phyloP scores from a whole-genome alignment of 92 coral and sea anemone species.

The Muricea muricata region DNA sequence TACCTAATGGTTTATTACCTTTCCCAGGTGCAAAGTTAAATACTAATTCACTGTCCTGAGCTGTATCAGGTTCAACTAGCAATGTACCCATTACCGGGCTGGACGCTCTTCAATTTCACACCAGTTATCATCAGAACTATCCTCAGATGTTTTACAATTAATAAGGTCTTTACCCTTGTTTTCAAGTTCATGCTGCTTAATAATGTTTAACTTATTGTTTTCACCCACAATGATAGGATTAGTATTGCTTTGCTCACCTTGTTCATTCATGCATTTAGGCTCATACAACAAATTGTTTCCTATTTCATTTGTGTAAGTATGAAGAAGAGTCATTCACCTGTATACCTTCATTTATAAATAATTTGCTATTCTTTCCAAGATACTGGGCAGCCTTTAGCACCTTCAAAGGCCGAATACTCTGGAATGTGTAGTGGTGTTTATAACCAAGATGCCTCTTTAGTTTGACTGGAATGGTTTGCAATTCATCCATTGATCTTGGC shows the following conservation, averaged over 20 bases:
- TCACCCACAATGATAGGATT: not conserved
- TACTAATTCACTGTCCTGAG: slow-evolving; percentile 60
- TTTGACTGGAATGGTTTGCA: slow-evolving; percentile 60
- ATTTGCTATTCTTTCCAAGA: not conserved
- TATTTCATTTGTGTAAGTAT: not conserved
- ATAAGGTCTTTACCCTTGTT: not conserved
- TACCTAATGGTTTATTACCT: slow-evolving; percentile 75
- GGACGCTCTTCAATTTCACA: slow-evolving; percentile 68
- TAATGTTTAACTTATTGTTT: not conserved
- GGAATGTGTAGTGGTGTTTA: slow-evolving; percentile 74
- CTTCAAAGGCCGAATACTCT: slow-evolving; percentile 69
- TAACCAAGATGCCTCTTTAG: slow-evolving; percentile 64
- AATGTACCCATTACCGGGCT: slow-evolving; percentile 70
- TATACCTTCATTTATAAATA: not conserved
- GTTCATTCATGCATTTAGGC: not conserved
- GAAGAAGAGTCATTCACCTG: not conserved
- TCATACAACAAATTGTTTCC: not conserved
- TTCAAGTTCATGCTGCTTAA: not conserved
- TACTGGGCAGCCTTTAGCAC: slow-evolving; percentile 34
- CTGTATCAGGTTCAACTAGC: slow-evolving; percentile 63
- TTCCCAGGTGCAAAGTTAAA: slow-evolving; percentile 77
- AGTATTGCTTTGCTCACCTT: not conserved
- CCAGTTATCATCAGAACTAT: slow-evolving; percentile 68
- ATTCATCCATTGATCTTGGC: slow-evolving; percentile 71
- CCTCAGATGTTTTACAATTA: slow-evolving; percentile 22